A percentile compares a stretch with the other conserved stretches of the same genome.
Conservation (phyloP, 2,113 vertebrate genomes). For the Nyctereutes procyonoides region DNA sequence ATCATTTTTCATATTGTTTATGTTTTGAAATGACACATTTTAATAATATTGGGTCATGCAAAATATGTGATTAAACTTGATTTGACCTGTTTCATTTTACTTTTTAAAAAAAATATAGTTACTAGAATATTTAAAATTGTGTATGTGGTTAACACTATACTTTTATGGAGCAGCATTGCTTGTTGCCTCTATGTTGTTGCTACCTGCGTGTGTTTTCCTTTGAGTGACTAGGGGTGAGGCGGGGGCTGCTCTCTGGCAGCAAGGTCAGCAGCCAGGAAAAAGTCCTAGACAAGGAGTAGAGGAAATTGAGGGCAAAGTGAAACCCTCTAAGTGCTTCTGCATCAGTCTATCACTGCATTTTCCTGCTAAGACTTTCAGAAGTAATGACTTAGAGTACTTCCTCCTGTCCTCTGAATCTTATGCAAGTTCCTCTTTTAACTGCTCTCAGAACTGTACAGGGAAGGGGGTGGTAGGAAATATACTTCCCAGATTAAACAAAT, state of each 20-base stretch:
- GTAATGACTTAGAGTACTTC: not conserved
- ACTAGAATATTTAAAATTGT: not conserved
- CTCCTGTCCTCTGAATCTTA: not conserved
- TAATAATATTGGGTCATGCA: not conserved
- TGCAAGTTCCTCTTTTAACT: not conserved
- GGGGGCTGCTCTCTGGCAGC: not conserved
- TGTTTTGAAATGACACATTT: not conserved
- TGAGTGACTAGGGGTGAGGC: not conserved
- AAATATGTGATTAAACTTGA: not conserved
- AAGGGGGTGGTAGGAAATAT: not conserved
- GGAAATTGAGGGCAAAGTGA: not conserved
- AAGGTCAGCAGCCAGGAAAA: not conserved
- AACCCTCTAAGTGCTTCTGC: not conserved
- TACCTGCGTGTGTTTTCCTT: not conserved
- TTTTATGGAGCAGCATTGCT: not conserved
- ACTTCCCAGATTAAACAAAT: not conserved
- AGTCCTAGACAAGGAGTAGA: not conserved
- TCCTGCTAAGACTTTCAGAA: not conserved
- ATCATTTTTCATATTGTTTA: not conserved
- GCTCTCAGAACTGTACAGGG: not conserved
- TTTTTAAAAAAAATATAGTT: not conserved
- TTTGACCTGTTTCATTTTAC: not conserved
- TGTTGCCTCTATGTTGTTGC: not conserved
- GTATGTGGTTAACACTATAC: not conserved
- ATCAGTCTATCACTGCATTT: not conserved